Percentiles rank a stretch among this genome's conserved stretches.
phyloP scores from a whole-genome alignment of 1,140 invertebrate species.

The Riptortus pedestris region DNA sequence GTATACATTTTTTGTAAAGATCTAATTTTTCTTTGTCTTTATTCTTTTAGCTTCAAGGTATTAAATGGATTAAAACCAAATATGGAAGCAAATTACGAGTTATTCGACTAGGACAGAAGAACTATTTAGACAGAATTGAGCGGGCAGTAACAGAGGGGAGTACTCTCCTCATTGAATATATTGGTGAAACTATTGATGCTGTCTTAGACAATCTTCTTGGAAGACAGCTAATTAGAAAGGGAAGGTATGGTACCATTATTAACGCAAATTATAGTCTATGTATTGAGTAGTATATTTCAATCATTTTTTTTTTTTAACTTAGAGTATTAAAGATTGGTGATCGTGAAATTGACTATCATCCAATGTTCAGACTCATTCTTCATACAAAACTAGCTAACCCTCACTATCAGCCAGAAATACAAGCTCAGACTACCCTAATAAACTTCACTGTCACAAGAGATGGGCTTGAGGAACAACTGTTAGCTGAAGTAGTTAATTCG shows the following conservation, averaged over 20 bases:
- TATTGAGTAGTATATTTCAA: too few relatives aligned
- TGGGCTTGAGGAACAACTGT: slow-evolving; percentile 83
- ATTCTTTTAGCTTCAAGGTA: slow-evolving; percentile 52
- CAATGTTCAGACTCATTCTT: slow-evolving; percentile 72
- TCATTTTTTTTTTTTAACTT: slow-evolving; percentile 20
- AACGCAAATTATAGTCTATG: too few relatives aligned
- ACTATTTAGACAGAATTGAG: slow-evolving; percentile 78
- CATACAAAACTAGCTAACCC: slow-evolving; percentile 92
- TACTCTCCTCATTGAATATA: slow-evolving; percentile 73
- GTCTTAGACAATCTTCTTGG: slow-evolving; percentile 83
- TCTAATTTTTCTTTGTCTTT: too few relatives aligned
- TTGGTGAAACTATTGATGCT: slow-evolving; percentile 78
- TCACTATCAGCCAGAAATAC: slow-evolving; percentile 93
- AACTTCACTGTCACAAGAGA: slow-evolving; percentile 91
- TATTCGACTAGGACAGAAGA: slow-evolving; percentile 65
- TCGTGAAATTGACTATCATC: slow-evolving; percentile 80
- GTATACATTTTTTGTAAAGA: too few relatives aligned
- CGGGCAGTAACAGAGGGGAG: slow-evolving; percentile 61
- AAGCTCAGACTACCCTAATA: slow-evolving; percentile 88
- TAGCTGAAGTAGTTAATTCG: slow-evolving; percentile 86
- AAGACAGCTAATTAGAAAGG: slow-evolving; percentile 75
- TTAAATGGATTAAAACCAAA: slow-evolving; percentile 91
- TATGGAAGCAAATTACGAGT: slow-evolving; percentile 61
- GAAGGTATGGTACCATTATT: slow-evolving; percentile 44
- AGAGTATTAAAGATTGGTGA: slow-evolving; percentile 75